Percentiles rank a stretch among this genome's conserved stretches.
Conservation (phyloP, 2,888 invertebrate genomes). For the Lycophotia porphyrea region DNA sequence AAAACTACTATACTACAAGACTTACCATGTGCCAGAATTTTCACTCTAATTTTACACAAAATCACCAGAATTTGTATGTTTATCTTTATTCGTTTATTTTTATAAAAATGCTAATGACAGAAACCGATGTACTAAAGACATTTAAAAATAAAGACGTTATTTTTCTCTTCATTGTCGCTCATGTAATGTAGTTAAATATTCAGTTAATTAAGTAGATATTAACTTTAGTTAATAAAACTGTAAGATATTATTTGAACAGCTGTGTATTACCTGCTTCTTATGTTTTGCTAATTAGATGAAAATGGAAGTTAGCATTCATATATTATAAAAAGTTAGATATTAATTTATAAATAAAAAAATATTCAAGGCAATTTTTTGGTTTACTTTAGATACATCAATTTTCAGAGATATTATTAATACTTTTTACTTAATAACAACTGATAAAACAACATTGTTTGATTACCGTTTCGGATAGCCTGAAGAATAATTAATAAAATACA, state of each 20-base stretch:
- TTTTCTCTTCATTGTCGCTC: background rate
- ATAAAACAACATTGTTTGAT: conserved; percentile 17
- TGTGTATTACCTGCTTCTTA: conserved; percentile 3
- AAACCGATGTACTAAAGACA: background rate
- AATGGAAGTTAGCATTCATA: background rate
- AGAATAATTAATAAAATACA: background rate
- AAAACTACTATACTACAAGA: too few relatives aligned
- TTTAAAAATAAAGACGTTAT: background rate
- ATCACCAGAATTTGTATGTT: background rate
- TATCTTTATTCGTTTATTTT: background rate
- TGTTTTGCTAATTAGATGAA: background rate
- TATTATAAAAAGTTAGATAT: conserved; percentile 9
- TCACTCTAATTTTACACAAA: background rate
- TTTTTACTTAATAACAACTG: conserved; percentile 18
- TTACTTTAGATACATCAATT: conserved; percentile 17
- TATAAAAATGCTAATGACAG: background rate
- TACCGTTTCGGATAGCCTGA: background rate
- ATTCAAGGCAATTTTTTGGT: conserved; percentile 9
- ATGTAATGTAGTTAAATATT: background rate
- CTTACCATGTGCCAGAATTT: background rate
- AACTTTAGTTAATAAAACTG: conserved; percentile 1
- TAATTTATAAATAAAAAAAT: background rate
- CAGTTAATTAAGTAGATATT: conserved; percentile 1
- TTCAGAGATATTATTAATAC: background rate
- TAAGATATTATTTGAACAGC: conserved; percentile 18